Evolutionary conservation across 2,888 invertebrate genomes (phyloP).

Genomic region (Parnassius orleans): DNA sequence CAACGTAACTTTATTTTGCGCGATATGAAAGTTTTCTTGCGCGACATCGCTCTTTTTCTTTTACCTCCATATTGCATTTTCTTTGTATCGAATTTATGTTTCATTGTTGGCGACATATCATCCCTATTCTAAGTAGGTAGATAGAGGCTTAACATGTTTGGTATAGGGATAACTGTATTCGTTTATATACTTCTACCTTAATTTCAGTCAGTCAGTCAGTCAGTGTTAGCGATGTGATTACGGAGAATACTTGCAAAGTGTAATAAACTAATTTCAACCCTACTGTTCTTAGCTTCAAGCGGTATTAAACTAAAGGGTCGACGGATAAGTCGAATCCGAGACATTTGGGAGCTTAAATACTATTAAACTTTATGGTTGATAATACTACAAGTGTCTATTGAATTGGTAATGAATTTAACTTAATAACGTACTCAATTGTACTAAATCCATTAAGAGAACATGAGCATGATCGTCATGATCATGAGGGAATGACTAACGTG

Average conservation of each 20-base stretch:
- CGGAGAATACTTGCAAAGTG: not conserved
- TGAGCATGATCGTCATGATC: too few relatives aligned
- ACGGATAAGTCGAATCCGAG: conserved; percentile 6
- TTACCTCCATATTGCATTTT: too few relatives aligned
- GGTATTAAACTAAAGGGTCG: conserved; percentile 11
- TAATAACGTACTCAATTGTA: not conserved
- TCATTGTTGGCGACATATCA: too few relatives aligned
- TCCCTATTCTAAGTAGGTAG: too few relatives aligned
- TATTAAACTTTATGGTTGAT: not conserved
- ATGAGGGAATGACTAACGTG: too few relatives aligned
- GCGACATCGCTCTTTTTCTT: too few relatives aligned
- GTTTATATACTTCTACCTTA: not conserved
- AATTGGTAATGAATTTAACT: conserved; percentile 1
- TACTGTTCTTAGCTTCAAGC: not conserved
- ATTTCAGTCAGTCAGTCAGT: not conserved
- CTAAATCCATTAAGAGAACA: too few relatives aligned
- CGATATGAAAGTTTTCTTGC: too few relatives aligned
- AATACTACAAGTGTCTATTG: not conserved
- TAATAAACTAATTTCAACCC: not conserved
- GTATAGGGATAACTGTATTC: too few relatives aligned
- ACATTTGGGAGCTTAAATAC: conserved; percentile 6
- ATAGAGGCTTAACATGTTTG: too few relatives aligned
- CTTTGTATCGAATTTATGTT: too few relatives aligned
- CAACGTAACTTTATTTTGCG: too few relatives aligned
- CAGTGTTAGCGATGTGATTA: not conserved